Conservation (phyloP, 1,140 invertebrate genomes). For the Cherax quadricarinatus region DNA sequence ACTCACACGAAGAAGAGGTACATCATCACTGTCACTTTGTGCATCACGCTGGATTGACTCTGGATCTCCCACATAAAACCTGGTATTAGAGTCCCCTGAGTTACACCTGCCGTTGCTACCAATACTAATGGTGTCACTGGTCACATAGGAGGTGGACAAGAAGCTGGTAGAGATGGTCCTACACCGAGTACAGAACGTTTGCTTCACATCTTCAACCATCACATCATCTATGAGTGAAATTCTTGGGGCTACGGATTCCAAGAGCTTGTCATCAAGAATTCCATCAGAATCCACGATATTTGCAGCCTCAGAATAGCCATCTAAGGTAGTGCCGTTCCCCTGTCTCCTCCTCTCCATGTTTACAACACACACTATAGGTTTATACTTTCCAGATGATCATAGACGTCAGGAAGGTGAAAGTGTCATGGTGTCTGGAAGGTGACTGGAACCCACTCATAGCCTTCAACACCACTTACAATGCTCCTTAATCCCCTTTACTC, state of each 20-base stretch:
- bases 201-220: slow-evolving; percentile 31
- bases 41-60: not conserved
- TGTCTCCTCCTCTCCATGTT: slow-evolving; percentile 35
- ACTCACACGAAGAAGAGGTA: slow-evolving; percentile 66
- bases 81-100: not conserved
- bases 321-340: not conserved
- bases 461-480: no score
- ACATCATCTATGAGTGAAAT: slow-evolving; percentile 24
- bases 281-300: slow-evolving; percentile 38
- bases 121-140: slow-evolving; percentile 23
- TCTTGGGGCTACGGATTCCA: slow-evolving; percentile 39
- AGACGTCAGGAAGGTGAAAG: not conserved
- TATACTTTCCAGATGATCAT: slow-evolving; percentile 42
- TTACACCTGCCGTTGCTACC: slow-evolving; percentile 15
- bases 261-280: slow-evolving; percentile 45
- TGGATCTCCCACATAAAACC: not conserved
- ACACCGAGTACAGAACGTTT: slow-evolving; percentile 62
- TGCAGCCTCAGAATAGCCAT: not conserved
- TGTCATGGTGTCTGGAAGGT: not conserved
- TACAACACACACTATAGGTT: not conserved
- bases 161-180: slow-evolving; percentile 49
- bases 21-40: slow-evolving; percentile 50
- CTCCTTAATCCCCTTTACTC: no score
- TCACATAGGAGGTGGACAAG: slow-evolving; percentile 46
- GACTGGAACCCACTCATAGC: not conserved